phyloP scores from a whole-genome alignment of 92 coral and sea anemone species.

The Porites cylindrica region DNA sequence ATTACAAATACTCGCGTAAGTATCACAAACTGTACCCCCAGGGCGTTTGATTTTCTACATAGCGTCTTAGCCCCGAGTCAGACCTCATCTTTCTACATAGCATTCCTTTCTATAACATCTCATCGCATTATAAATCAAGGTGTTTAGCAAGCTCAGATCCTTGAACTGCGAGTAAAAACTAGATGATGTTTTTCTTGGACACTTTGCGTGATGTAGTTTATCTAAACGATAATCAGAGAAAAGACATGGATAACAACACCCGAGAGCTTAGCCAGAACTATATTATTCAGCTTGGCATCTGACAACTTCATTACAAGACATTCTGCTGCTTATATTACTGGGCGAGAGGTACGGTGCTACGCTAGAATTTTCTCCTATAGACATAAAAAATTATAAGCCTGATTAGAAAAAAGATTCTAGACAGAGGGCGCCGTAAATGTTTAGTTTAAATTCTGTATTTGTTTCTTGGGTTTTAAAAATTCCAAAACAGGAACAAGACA shows the following conservation, averaged over 20 bases:
- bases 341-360: conserved; percentile 4
- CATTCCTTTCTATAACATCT: too few species aligned
- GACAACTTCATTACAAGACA: conserved; percentile 16
- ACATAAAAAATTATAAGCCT: not conserved
- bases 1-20: conserved; percentile 33
- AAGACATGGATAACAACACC: too few species aligned
- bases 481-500: not conserved
- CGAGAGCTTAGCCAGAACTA: not conserved
- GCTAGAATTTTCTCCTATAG: not conserved
- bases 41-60: conserved; percentile 8
- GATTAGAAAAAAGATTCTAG: not conserved
- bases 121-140: not conserved
- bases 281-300: conserved; percentile 9
- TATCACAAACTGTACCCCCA: conserved; percentile 32
- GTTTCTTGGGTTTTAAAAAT: too few species aligned
- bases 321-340: not conserved
- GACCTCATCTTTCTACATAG: too few species aligned
- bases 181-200: not conserved
- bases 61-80: too few species aligned
- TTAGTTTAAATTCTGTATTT: not conserved
- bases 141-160: not conserved
- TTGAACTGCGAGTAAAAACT: not conserved
- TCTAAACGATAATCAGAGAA: too few species aligned
- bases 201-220: not conserved
- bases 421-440: conserved; percentile 1